Conservation (phyloP, 2,888 invertebrate species). For the Cerastoderma edule region DNA sequence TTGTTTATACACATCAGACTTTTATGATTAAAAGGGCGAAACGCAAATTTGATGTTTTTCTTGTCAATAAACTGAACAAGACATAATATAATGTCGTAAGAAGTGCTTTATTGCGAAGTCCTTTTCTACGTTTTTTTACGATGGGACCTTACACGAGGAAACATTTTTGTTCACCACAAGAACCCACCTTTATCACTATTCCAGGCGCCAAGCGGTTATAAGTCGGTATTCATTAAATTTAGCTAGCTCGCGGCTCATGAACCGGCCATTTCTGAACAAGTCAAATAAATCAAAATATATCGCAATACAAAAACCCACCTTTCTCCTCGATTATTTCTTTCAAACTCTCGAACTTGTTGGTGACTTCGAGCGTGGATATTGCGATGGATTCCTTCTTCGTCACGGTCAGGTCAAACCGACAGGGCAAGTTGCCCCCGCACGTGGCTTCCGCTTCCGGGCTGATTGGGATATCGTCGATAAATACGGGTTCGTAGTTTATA, state of each 20-base stretch:
- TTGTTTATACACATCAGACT: too few species aligned
- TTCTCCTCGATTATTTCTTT: conserved; percentile 61
- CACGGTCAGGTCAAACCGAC: conserved; percentile 71
- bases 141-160: too few species aligned
- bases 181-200: background rate
- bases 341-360: conserved; percentile 67
- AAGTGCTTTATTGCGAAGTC: too few species aligned
- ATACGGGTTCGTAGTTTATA: conserved; percentile 58
- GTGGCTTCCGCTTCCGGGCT: conserved; percentile 61
- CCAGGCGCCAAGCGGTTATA: too few species aligned
- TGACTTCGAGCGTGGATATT: conserved; percentile 66
- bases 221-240: too few species aligned
- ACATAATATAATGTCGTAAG: too few species aligned
- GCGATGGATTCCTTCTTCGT: conserved; percentile 72
- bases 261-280: background rate
- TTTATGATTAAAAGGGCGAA: too few species aligned
- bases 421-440: conserved; percentile 71
- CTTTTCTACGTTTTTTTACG: too few species aligned
- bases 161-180: too few species aligned
- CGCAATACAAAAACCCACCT: conserved; percentile 54
- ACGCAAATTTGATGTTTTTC: too few species aligned
- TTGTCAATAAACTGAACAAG: too few species aligned
- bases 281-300: background rate
- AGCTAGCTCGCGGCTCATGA: too few species aligned
- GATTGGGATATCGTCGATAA: conserved; percentile 42